Percentiles rank a stretch among this genome's conserved stretches.
Evolutionary conservation across 2,113 vertebrate genomes (phyloP).

Genomic region (Struthidea cinerea): DNA sequence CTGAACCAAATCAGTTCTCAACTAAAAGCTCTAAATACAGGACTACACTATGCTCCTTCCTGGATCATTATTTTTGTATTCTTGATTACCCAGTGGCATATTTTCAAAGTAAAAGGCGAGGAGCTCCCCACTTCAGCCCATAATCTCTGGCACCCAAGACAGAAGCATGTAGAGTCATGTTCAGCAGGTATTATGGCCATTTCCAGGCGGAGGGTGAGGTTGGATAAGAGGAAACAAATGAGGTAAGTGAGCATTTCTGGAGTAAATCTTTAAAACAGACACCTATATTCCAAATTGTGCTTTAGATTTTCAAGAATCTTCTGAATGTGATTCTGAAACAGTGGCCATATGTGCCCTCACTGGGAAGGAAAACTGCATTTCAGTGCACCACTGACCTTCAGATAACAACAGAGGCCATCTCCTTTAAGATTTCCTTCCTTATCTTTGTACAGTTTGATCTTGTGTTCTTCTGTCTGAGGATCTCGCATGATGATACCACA

Average conservation of each 20-base stretch:
- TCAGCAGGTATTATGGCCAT: neutral
- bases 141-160: neutral
- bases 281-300: neutral
- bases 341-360: neutral
- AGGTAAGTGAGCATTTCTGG: neutral
- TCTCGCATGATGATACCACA: constrained; percentile 95
- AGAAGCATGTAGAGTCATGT: neutral
- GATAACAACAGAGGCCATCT: constrained; percentile 95
- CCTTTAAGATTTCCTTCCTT: constrained; percentile 93
- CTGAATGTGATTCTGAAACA: neutral
- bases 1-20: neutral
- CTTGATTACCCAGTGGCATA: neutral
- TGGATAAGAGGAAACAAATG: neutral
- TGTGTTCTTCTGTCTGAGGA: constrained; percentile 90
- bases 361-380: neutral
- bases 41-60: neutral
- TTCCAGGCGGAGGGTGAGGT: neutral
- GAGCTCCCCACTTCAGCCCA: neutral
- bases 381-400: constrained; percentile 81
- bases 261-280: neutral
- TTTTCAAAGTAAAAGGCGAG: neutral
- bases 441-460: constrained; percentile 96
- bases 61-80: neutral
- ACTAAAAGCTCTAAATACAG: neutral
- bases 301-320: neutral